Base-by-base conservation (phyloP, 2,888 invertebrate species). In the Drosophila diplacantha region DNA sequence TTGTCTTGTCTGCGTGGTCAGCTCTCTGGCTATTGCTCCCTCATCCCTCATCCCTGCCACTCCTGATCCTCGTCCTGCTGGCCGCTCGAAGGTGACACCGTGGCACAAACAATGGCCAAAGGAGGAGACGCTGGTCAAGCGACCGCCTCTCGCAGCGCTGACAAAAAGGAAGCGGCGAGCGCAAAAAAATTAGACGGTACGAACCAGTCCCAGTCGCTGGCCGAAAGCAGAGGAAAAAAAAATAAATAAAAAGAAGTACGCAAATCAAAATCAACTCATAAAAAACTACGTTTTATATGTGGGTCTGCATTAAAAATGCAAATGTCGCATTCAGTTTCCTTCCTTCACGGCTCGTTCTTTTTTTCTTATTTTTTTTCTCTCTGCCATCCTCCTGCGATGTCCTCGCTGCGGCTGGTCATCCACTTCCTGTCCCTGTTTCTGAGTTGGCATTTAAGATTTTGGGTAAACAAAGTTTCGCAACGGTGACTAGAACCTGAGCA, bases 281-380 rank as follows among this genome's bases (percentile, higher is more conserved):
- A 74, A 73, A 81, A 81, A 79, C 66, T 49, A 46, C 62, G 55
- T 72, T 76, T 71, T 75, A 73, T 74, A 68, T 70, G 70, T 73
- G 75, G 77, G 72, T 83, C 72, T 81, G 81, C 85, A 85, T 86
- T 86, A 85, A 81, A 85, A 86, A 86, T 86, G 85, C 84, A 85
- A 86, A 86, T 86, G 78, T 84, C 77, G 74, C 81, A 75, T 81
- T 74, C 74, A 75, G 69, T 76, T 74, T 72, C 70, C 61, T 73
- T 49, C 39, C 44, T 55, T 58, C 50, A 39, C 49, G 54, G 35
- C 60, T 37, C 52, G 31, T 53, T 56, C 11, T 24, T 51, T 56
- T 55, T 46, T 54, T 11, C 7, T 16, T 22, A 3, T 35, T 43
- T 43, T 38, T 35, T 46, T 31, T 39, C 8, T 24, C 3, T 12